A percentile compares a stretch with the other conserved stretches of the same genome.
Conservation (phyloP, 2,888 invertebrate species). For the Yponomeuta malinellus region DNA sequence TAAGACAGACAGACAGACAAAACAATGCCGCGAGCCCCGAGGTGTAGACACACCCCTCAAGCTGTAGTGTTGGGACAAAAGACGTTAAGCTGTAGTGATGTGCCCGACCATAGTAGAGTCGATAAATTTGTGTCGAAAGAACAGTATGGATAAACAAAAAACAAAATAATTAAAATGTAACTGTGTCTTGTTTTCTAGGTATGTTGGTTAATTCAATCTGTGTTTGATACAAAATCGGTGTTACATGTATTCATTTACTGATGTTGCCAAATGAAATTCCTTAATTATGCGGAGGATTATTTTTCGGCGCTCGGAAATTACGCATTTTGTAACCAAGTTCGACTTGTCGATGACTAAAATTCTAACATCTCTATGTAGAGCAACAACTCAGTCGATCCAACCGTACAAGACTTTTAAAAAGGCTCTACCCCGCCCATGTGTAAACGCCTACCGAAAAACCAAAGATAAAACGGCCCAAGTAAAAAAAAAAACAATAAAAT, state of each 20-base stretch:
- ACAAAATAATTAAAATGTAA: too few species aligned
- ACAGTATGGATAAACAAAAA: too few species aligned
- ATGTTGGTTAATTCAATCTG: too few species aligned
- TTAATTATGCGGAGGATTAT: too few species aligned
- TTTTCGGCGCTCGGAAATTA: too few species aligned
- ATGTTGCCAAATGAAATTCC: too few species aligned
- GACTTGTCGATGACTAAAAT: too few species aligned
- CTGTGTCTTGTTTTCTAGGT: too few species aligned
- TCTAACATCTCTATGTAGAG: conserved; percentile 30
- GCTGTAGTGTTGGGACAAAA: conserved; percentile 38
- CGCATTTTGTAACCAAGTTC: too few species aligned
- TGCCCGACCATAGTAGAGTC: background rate
- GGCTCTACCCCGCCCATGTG: conserved; percentile 46
- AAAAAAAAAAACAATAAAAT: conserved; percentile 64
- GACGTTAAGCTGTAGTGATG: conserved; percentile 45
- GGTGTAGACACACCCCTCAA: conserved; percentile 64
- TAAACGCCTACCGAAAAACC: conserved; percentile 69
- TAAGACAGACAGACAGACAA: conserved; percentile 67
- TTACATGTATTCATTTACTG: too few species aligned
- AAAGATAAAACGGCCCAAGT: conserved; percentile 47
- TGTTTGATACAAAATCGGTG: too few species aligned
- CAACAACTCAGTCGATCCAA: conserved; percentile 32
- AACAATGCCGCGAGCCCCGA: conserved; percentile 63
- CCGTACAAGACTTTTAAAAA: conserved; percentile 24
- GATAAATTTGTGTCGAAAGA: background rate